Base-by-base conservation (phyloP, 2,888 invertebrate genomes). In the Pyrgus malvae region DNA sequence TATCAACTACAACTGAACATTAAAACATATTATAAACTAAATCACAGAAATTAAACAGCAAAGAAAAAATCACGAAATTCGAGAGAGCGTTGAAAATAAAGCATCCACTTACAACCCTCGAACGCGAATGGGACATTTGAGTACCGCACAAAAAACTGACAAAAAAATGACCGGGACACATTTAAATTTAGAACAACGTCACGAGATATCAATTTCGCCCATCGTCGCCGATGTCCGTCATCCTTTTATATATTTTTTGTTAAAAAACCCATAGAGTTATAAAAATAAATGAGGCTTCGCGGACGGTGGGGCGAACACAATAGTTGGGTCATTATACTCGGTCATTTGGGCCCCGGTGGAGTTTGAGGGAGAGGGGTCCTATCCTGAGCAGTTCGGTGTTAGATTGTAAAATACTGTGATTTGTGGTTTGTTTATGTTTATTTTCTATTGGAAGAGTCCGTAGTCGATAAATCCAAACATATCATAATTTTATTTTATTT, bases 251-350 rank as follows among this genome's bases (percentile, higher is more conserved):
- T 66, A 71, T 73, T 79, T 78, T 77, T 74, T 78, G 79, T 82
- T 80, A 81, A 84, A 83, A 85, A 83, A 72, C 70, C 76, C 80
- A 73, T 78, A 64, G 73, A 72, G 81, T 74, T 80, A 80, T 86
- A 86, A 86, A 86, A 86, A 83, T 84, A 85, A 86, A 86, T 62
- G 69, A 69, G 67, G 62, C 66, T 68, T 65, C 78, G 74, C 84
- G 69, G 79, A 78, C 80, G 78, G 59, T 77, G 80, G 83, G 83
- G 83, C 76, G 82, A 82, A 78, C 78, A 89, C 89, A 89, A 90
- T 90, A 86, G 86, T 86, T 79, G 77, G 78, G 77, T 85, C 86
- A 88, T 89, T 89, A 88, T 80, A 76, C 76, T 80, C 87, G 88
- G 89, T 83, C 88, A 89, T 89, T 90, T 88, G 81, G 74, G 72